Evolutionary conservation across 2,888 invertebrate species (phyloP).

Genomic region (Diadegma fenestrale): DNA sequence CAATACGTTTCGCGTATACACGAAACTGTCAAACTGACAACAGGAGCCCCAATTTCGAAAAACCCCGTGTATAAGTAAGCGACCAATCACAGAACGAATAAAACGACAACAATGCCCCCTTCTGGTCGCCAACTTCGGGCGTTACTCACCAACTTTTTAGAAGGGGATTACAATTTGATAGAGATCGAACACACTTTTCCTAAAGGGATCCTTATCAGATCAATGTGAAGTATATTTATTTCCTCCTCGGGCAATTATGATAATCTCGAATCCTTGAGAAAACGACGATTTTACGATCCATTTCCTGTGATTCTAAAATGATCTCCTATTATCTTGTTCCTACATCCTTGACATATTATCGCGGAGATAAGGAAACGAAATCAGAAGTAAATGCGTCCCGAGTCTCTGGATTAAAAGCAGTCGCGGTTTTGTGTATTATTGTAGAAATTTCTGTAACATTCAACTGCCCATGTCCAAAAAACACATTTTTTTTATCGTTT

Average conservation of each 20-base stretch:
- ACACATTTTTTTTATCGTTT: background rate
- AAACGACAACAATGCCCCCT: too few species aligned
- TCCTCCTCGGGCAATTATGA: constrained; percentile 9
- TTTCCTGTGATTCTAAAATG: constrained; percentile 22
- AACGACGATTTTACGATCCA: constrained; percentile 26
- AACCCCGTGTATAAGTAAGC: too few species aligned
- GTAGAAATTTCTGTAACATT: background rate
- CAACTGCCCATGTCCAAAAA: background rate
- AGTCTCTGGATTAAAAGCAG: constrained; percentile 18
- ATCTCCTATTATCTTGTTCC: constrained; percentile 29
- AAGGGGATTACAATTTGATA: too few species aligned
- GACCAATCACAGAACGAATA: too few species aligned
- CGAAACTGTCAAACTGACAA: too few species aligned
- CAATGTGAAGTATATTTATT: constrained; percentile 39
- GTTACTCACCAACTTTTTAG: too few species aligned
- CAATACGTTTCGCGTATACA: too few species aligned
- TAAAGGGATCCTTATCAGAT: background rate
- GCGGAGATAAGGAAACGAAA: background rate
- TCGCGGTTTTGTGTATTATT: background rate
- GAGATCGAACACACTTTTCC: background rate
- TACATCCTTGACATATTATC: background rate
- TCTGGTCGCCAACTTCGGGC: too few species aligned
- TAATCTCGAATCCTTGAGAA: background rate
- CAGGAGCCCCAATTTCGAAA: too few species aligned
- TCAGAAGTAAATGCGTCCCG: constrained; percentile 28